Evolutionary conservation across 2,113 vertebrate species (phyloP), one percentile per base, ranked within the genome.

Genomic region (Anoura caudifer): DNA sequence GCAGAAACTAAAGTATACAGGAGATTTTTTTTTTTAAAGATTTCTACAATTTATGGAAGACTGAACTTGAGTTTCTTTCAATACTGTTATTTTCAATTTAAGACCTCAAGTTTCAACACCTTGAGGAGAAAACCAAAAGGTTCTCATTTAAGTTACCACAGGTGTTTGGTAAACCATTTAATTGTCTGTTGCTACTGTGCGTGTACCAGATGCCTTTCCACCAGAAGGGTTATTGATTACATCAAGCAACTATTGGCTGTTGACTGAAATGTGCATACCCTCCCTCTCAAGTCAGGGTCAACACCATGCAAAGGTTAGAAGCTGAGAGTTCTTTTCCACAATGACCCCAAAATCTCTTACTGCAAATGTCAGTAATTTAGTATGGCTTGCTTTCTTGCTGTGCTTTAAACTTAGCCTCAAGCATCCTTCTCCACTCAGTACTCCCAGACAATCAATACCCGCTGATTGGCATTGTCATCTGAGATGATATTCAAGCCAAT

Each of bases 401-500:
- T 91, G 47, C 67, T 93, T 93, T 94, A 94, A 76, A 67, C 65
- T 47, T 87, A 84, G 91, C 85, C 89, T 93, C 41, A 56, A 93
- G 67, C 61, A 52, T 86, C 69, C 36, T 82, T 82, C 43, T 79
- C 33, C 33, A 65, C 20, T 38, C 77, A 83, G 43, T 45, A 22
- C 88, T 95, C 67, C 3, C 50, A 91, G 50, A 76, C 20, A 43
- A 95, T 97, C 86, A 61, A 76, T 95, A 96, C 2, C 12, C 82
- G 80, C 67, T 93, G 96, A 96, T 5, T 82, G 91, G 63, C 63
- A 91, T 54, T 81, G 95, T 67, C 90, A 80, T 96, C 92, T 93
- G 88, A 94, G 67, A 96, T 65, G 73, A 89, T 87, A 79, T 69
- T 90, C 43, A 89, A 50, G 63, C 69, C 28, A 33, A 19, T 70